Percentiles rank a stretch among this genome's conserved stretches.
Conservation (phyloP, 2,797 vertebrate species). For the Chiroxiphia lanceolata region DNA sequence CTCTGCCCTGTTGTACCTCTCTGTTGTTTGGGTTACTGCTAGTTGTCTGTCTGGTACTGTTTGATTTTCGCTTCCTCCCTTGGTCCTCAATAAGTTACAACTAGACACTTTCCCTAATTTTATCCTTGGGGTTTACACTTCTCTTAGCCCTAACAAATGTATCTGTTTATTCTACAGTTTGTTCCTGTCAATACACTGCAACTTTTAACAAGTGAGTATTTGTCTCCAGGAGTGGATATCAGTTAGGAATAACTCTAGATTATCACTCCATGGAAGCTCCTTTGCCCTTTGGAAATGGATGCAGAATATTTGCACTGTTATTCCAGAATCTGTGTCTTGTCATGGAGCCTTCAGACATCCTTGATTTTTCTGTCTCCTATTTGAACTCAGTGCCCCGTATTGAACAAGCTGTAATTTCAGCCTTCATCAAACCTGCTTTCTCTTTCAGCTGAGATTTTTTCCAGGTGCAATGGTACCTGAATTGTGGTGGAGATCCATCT, state of each 20-base stretch:
- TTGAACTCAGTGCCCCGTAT: not conserved
- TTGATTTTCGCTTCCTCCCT: slow-evolving; percentile 41
- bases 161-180: slow-evolving; percentile 11
- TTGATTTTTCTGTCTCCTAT: not conserved
- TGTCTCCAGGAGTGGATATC: slow-evolving; percentile 32
- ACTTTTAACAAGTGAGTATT: slow-evolving; percentile 39
- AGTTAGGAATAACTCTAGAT: slow-evolving; percentile 7
- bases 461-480: not conserved
- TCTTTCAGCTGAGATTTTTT: not conserved
- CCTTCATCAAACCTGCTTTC: not conserved
- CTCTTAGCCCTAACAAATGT: slow-evolving; percentile 11
- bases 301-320: not conserved
- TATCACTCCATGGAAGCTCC: not conserved
- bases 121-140: slow-evolving; percentile 28
- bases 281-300: slow-evolving; percentile 22
- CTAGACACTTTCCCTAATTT: slow-evolving; percentile 38
- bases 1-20: slow-evolving; percentile 40
- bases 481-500: not conserved
- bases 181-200: not conserved
- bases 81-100: slow-evolving; percentile 15
- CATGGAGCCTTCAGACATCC: not conserved
- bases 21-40: slow-evolving; percentile 53
- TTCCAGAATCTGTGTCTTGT: not conserved
- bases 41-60: slow-evolving; percentile 20
- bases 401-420: not conserved